These are phyloP conservation scores for Drosophila gunungcola DNA, from an alignment of 1,140 invertebrate genomes.

Conservation along the genomic window DNA sequence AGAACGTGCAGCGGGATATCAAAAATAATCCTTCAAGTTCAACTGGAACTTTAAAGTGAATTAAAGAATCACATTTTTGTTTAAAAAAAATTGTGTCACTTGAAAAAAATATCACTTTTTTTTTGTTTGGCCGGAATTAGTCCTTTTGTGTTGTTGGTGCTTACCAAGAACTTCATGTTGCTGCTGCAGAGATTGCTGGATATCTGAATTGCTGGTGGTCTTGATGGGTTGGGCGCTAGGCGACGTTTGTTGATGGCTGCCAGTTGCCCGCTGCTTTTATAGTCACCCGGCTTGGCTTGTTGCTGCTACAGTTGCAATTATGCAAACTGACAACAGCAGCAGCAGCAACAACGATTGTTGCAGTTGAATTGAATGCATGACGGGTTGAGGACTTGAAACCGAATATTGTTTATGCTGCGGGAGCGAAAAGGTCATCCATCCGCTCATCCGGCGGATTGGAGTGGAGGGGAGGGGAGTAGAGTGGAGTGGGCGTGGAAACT, in stretches of 20 bases:
- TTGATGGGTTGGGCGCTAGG: conserved; percentile 30
- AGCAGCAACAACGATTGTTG: conserved; percentile 56
- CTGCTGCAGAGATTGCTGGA: conserved; percentile 9
- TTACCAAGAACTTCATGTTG: conserved; percentile 73
- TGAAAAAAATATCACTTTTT: background rate
- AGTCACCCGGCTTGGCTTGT: conserved; percentile 40
- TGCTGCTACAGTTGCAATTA: conserved; percentile 79
- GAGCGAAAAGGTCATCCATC: conserved; percentile 61
- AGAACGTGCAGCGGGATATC: too few species aligned
- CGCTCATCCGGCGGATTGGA: conserved; percentile 14
- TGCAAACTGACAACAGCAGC: conserved; percentile 57
- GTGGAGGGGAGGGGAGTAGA: background rate
- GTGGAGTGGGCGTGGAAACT: conserved; percentile 66
- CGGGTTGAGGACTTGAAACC: conserved; percentile 59
- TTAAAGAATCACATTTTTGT: background rate
- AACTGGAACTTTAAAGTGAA: too few species aligned
- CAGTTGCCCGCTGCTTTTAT: conserved; percentile 59
- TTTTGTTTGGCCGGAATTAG: background rate
- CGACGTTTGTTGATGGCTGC: conserved; percentile 58
- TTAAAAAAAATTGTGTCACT: background rate
- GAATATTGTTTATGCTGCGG: conserved; percentile 63
- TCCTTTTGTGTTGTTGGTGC: conserved; percentile 27
- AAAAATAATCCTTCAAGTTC: too few species aligned
- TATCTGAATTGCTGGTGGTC: conserved; percentile 32
- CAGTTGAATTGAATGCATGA: conserved; percentile 66